These are phyloP conservation scores for Vanessa atalanta DNA, from an alignment of 1,140 invertebrate species.

Conservation along the genomic window DNA sequence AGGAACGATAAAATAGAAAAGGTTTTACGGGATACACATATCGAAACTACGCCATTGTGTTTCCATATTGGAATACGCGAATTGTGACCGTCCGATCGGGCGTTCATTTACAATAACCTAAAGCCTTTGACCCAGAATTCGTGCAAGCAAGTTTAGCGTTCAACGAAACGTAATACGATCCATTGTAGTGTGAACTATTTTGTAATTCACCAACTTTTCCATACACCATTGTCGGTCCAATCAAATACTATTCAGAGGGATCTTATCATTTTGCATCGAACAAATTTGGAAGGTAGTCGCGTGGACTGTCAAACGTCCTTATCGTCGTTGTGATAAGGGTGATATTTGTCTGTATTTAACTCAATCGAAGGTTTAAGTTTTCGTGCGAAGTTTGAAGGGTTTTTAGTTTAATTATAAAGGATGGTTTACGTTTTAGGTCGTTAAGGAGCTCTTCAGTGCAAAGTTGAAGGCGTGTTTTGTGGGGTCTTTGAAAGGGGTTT, in stretches of 20 bases:
- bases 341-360: not conserved
- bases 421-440: conserved; percentile 33
- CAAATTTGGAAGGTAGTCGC: conserved; percentile 1
- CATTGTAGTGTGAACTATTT: conserved; percentile 6
- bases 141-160: conserved; percentile 4
- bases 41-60: conserved; percentile 11
- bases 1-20: not conserved
- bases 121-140: conserved; percentile 8
- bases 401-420: conserved; percentile 39
- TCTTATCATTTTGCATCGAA: conserved; percentile 25
- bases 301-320: not conserved
- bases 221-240: conserved; percentile 33
- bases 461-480: conserved; percentile 4
- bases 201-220: conserved; percentile 9
- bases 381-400: conserved; percentile 16
- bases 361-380: not conserved
- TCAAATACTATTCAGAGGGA: conserved; percentile 35
- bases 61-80: conserved; percentile 20
- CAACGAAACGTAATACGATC: not conserved
- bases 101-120: conserved; percentile 27
- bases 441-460: conserved; percentile 22
- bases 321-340: not conserved
- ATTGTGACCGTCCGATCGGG: conserved; percentile 20
- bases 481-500: conserved; percentile 24
- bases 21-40: not conserved